Base-by-base conservation (phyloP, 2,797 vertebrate genomes). In the Tadarida brasiliensis region DNA sequence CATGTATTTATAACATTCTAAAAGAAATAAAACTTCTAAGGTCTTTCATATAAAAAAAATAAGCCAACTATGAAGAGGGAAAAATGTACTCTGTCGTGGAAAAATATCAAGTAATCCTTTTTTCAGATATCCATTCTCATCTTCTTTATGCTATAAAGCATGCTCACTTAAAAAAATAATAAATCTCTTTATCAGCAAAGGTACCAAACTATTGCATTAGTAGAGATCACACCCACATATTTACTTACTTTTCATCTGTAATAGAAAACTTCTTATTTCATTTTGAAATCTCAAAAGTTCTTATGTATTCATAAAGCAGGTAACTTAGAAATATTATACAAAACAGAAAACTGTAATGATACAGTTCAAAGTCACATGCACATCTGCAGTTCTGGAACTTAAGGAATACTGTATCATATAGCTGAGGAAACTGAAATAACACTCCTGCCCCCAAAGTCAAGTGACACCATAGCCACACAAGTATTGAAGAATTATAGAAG, bases 1-100 rank as follows among this genome's bases (percentile, higher is more conserved):
- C 44, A 96, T 92, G 28, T 90, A 98, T 97, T 82, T 92, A 82
- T 2, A 96, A 94, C n/a, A 97, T 96, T 98, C 97, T 87, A 97
- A 94, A 91, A 97, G 65, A 97, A 85, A 94, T 71, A 96, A 91
- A 57, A 68, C 92, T 95, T 88, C 70, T 94, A 94, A 1, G 91
- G 61, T 51, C 20, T 85, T 92, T 97, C 0, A 5, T 92, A 96
- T 65, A 95, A 96, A 92, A 96, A 96, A 96, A 65, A 26, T 28
- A n/a, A 94, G 68, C 22, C 51, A 85, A 47, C 35, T 87, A 93
- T 44, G 11, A 94, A 77, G 30, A 95, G 51, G 51, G 28, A 7
- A 44, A 88, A 96, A 92, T 56, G 24, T 83, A 73, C 20, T 39
- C 44, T 67, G 8, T 35, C n/a, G 28, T n/a, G 19, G 22, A 47